These are phyloP conservation scores for Bungarus multicinctus DNA, from an alignment of 2,113 vertebrate genomes.

Conservation along the genomic window DNA sequence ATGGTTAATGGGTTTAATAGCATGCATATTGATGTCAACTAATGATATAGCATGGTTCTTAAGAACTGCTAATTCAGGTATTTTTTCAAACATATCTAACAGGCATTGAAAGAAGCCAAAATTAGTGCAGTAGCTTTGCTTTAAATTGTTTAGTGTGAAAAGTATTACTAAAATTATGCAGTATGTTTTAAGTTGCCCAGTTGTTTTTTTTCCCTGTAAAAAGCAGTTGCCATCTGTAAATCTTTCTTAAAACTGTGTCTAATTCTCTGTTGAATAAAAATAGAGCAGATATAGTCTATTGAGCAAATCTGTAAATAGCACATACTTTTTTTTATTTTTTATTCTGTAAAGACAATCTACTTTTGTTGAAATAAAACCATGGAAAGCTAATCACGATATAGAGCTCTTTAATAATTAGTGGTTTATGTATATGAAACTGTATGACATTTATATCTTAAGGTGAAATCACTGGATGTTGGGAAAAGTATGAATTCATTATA, in stretches of 20 bases:
- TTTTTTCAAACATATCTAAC: neutral
- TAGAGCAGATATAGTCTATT: neutral
- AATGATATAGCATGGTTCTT: neutral
- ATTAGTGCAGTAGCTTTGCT: neutral
- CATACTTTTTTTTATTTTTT: neutral
- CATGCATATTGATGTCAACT: neutral
- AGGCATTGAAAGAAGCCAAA: neutral
- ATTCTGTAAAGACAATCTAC: neutral
- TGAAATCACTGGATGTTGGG: neutral
- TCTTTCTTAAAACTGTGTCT: slow-evolving; percentile 16
- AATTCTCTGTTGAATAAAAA: slow-evolving; percentile 10
- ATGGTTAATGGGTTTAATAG: neutral
- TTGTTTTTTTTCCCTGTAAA: neutral
- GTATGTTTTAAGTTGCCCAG: neutral
- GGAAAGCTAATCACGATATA: neutral
- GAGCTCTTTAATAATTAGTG: neutral
- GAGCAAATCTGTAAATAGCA: neutral
- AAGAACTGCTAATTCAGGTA: neutral
- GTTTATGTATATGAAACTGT: slow-evolving; percentile 25
- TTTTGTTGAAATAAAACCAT: neutral
- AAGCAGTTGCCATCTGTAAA: neutral
- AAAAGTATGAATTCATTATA: neutral
- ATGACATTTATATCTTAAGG: neutral
- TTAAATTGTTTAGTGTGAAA: neutral
- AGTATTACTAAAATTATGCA: neutral